phyloP scores from a whole-genome alignment of 2,113 vertebrate species.

The Lagenorhynchus albirostris region DNA sequence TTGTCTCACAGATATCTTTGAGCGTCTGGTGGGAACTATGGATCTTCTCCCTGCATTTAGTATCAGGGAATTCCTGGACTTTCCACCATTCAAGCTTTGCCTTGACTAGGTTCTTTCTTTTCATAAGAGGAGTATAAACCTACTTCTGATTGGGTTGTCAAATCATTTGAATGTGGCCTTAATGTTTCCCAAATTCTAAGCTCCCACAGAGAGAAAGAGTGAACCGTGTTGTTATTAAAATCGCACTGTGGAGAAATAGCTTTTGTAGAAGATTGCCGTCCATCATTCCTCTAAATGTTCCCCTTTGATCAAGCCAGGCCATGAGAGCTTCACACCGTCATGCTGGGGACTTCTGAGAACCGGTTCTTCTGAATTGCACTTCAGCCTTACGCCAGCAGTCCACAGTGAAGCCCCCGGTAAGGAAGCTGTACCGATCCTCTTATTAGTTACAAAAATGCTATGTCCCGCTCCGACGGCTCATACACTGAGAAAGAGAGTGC shows the following conservation, averaged over 20 bases:
- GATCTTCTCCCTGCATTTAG: background rate
- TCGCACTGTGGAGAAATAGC: background rate
- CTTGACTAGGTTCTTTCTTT: background rate
- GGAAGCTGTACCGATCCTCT: background rate
- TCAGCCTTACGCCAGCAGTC: background rate
- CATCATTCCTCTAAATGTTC: background rate
- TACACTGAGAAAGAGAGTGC: background rate
- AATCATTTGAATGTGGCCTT: background rate
- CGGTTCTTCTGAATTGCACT: background rate
- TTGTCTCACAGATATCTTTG: background rate
- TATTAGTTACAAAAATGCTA: background rate
- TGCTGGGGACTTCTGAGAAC: background rate
- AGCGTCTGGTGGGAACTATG: background rate
- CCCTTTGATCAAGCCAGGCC: background rate
- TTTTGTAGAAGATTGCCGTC: background rate
- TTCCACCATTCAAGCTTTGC: background rate
- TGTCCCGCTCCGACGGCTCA: background rate
- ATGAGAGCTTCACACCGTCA: background rate
- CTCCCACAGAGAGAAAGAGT: background rate
- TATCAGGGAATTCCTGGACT: background rate
- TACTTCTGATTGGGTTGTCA: background rate
- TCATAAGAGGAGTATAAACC: background rate
- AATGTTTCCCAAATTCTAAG: background rate
- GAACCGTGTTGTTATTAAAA: background rate
- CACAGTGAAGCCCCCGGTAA: rapidly evolving